Base-by-base conservation (phyloP, 1,140 invertebrate species). In the Coptotermes formosanus region DNA sequence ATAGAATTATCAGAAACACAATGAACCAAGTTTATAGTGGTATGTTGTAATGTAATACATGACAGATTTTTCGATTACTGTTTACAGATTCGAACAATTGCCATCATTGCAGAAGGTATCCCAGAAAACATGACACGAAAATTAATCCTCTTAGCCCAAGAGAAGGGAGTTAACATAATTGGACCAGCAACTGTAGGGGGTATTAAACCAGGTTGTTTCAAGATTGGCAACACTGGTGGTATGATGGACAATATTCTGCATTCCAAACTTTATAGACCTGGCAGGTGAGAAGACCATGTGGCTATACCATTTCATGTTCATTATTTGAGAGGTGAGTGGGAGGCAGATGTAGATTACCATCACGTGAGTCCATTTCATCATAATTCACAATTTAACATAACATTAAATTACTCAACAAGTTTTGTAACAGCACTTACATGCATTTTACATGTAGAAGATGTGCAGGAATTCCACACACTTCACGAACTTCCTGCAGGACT, bases 221-320 rank as follows among this genome's bases (percentile, higher is more conserved):
- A 99, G 92, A 99, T 99, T 89, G 99, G 99, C 64, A 99, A 99
- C 92, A 99, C 99, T 21, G 99, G 98, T 6, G 98, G 98, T 83
- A 99, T 99, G 98, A 97, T 99, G 94, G 99, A 99, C 90, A 99
- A 99, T 90, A 99, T 99, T 89, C 92, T 99, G 4, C 97, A 99
- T 88, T 99, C 98, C 81, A 99, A 99, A 91, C 92, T 99, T 0
- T 99, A 99, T 91, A 92, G 99, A 81, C 95, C 98, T 38, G 99
- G 99, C 87, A 94, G 94, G 94, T 94, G 88, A 88, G 87, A 52
- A 69, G 85, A 25, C 44, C 23, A 87, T 48, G 45, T 48, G 14
- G 14, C 45, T 48, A 48, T 48, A 48, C 45, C 45, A 43, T 11
- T 32, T 85, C 45, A 48, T 9, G 9, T 48, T 48, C 45, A 48